A percentile compares a stretch with the other conserved stretches of the same genome.
Evolutionary conservation across 2,113 vertebrate species (phyloP).

Genomic region (Ptilonorhynchus violaceus): DNA sequence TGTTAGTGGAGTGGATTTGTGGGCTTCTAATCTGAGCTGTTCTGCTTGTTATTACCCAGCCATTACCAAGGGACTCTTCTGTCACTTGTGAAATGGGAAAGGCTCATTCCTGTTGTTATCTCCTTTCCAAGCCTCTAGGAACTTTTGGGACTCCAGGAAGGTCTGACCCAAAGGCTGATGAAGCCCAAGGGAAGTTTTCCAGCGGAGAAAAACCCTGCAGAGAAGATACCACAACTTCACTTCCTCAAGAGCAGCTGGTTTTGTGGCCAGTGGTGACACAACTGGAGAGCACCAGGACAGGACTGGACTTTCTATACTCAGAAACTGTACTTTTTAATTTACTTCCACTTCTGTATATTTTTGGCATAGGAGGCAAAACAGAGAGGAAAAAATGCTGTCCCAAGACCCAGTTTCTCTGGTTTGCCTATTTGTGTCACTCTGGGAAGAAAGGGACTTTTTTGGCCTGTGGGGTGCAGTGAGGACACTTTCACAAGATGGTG

Average conservation of each 20-base stretch:
- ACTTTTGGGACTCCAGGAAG: neutral
- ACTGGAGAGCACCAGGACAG: neutral
- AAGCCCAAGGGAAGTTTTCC: neutral
- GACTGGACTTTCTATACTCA: neutral
- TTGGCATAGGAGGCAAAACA: neutral
- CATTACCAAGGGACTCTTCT: neutral
- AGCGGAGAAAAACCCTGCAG: neutral
- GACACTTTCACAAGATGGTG: fast-evolving
- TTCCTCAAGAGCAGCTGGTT: neutral
- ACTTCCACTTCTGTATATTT: conserved; percentile 13
- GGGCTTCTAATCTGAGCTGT: neutral
- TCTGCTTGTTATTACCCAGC: neutral
- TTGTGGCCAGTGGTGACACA: neutral
- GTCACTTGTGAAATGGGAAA: neutral
- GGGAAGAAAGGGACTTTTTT: neutral
- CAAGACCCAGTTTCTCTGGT: neutral
- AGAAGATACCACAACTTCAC: neutral
- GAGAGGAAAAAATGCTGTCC: neutral
- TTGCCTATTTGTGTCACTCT: neutral
- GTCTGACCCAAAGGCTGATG: neutral
- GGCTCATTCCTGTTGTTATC: neutral
- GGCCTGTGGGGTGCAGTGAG: neutral
- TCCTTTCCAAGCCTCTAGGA: neutral
- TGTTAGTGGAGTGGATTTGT: neutral
- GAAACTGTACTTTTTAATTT: neutral